phyloP scores from a whole-genome alignment of 2,888 invertebrate genomes.

The Dolichomitus sp. region DNA sequence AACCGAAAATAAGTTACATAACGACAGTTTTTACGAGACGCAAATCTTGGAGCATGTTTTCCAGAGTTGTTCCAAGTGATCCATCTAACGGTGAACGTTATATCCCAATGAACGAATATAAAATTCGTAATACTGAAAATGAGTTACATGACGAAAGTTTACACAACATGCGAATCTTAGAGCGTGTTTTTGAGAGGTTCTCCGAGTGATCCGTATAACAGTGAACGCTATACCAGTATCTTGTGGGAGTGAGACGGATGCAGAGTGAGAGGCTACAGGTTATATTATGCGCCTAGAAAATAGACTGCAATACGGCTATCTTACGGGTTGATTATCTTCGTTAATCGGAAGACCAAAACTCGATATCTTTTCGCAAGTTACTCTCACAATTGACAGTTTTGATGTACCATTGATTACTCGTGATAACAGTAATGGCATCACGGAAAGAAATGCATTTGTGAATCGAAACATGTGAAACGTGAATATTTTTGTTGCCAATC shows the following conservation, averaged over 20 bases:
- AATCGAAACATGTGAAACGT: too few species aligned
- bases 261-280: background rate
- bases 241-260: background rate
- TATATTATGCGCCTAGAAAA: background rate
- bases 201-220: slow-evolving; percentile 14
- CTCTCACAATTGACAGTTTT: background rate
- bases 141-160: too few species aligned
- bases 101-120: too few species aligned
- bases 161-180: background rate
- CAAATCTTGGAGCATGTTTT: too few species aligned
- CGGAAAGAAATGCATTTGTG: background rate
- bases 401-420: background rate
- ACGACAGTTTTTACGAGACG: background rate
- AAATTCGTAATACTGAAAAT: too few species aligned
- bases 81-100: too few species aligned
- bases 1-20: background rate
- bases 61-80: too few species aligned
- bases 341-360: slow-evolving; percentile 3
- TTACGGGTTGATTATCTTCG: slow-evolving; percentile 9
- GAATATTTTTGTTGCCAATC: too few species aligned
- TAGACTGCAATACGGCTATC: slow-evolving; percentile 1
- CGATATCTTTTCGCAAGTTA: slow-evolving; percentile 1
- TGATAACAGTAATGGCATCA: background rate
- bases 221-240: slow-evolving; percentile 11
- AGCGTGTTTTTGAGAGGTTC: slow-evolving; percentile 1